Evolutionary conservation across 2,888 invertebrate genomes (phyloP).

Genomic region (Hydropsyche betteni): DNA sequence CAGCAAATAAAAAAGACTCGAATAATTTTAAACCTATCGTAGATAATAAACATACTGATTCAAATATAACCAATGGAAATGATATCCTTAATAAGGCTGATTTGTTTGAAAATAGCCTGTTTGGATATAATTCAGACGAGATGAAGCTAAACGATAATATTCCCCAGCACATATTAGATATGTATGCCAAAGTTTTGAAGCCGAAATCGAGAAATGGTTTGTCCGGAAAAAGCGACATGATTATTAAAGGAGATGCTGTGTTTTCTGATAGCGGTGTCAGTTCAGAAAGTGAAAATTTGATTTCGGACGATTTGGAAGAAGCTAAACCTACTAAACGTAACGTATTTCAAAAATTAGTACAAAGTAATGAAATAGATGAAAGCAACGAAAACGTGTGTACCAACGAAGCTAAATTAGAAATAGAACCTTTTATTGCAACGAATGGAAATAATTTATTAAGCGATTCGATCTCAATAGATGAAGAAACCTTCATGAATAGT

Average conservation of each 20-base stretch:
- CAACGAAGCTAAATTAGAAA: conserved; percentile 52
- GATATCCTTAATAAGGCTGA: neutral
- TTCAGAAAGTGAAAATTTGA: conserved; percentile 63
- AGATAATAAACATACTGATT: neutral
- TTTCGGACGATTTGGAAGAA: conserved; percentile 56
- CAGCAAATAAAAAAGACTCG: too few species aligned
- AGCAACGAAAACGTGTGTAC: conserved; percentile 35
- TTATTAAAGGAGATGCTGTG: conserved; percentile 51
- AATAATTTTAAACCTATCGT: neutral
- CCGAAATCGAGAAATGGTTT: conserved; percentile 54
- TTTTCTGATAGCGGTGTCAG: conserved; percentile 66
- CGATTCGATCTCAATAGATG: conserved; percentile 3
- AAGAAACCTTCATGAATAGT: neutral
- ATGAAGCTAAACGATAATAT: conserved; percentile 56
- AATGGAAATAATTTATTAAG: neutral
- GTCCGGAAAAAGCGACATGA: conserved; percentile 35
- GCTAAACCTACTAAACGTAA: conserved; percentile 55
- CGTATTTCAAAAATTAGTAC: conserved; percentile 16
- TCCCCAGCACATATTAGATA: conserved; percentile 63
- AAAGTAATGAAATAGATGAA: neutral
- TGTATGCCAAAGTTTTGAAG: conserved; percentile 63
- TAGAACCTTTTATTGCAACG: conserved; percentile 54
- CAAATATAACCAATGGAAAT: neutral
- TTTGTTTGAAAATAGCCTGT: too few species aligned
- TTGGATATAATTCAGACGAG: neutral